Evolutionary conservation across 2,797 vertebrate species (phyloP).

Genomic region (Neoniphon sammara): DNA sequence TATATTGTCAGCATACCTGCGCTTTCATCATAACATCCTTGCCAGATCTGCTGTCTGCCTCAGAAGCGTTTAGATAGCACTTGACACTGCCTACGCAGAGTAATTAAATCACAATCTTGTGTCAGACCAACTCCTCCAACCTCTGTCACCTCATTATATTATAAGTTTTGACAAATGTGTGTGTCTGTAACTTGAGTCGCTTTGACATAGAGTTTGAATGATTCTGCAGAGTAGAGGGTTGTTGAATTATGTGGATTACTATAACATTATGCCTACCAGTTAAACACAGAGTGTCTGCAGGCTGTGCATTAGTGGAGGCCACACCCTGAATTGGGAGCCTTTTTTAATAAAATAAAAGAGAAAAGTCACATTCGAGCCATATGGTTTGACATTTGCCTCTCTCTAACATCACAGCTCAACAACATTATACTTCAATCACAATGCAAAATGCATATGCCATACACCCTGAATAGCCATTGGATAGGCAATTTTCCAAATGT

Average conservation of each 20-base stretch:
- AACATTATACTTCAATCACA: no score
- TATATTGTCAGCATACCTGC: slow-evolving; percentile 65
- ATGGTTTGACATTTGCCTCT: no score
- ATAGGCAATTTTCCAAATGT: background rate
- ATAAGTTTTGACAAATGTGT: slow-evolving; percentile 35
- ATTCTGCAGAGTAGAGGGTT: slow-evolving; percentile 17
- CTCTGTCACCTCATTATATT: slow-evolving; percentile 39
- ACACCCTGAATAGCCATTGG: background rate
- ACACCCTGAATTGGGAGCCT: background rate
- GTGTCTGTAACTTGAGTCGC: slow-evolving; percentile 25
- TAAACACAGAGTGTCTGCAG: slow-evolving; percentile 27
- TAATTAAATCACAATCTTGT: slow-evolving; percentile 67
- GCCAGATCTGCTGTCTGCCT: slow-evolving; percentile 50
- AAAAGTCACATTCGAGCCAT: no score
- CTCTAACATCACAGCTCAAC: no score
- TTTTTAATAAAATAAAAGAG: background rate
- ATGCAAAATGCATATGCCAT: background rate
- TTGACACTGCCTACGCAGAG: slow-evolving; percentile 57
- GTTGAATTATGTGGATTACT: slow-evolving; percentile 41
- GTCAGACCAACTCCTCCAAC: slow-evolving; percentile 56
- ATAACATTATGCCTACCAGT: slow-evolving; percentile 1
- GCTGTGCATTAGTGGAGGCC: background rate
- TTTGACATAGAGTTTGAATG: slow-evolving; percentile 43
- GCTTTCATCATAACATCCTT: slow-evolving; percentile 63
- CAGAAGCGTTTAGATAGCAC: slow-evolving; percentile 57